Base-by-base conservation (phyloP, 2,888 invertebrate species). In the Graphium colonna region DNA sequence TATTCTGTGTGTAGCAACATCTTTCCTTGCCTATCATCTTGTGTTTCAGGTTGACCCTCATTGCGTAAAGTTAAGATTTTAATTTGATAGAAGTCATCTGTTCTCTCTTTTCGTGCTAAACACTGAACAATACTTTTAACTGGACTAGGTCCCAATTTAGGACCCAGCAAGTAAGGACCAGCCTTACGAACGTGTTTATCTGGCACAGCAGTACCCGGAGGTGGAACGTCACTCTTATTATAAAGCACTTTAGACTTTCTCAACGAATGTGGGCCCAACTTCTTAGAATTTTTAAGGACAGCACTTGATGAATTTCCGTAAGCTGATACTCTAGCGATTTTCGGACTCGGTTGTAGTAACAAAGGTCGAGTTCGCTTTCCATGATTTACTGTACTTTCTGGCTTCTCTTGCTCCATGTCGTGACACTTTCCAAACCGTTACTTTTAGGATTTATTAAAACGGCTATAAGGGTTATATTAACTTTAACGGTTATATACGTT, bases 1-100 rank as follows among this genome's bases (percentile, higher is more conserved):
- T 93, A 94, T 72, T 95, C 95, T 0, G 94, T 95, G 65, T 95
- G 94, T 12, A 95, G 74, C 17, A 95, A 73, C 93, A 95, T 94
- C 80, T 95, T 95, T 1, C 95, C 95, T 76, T 95, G 95, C 39
- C 89, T 86, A 63, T 95, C 94, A 77, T 95, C 95, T 64, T 94
- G 93, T 0, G 92, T 92, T 74, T 94, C 94, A 12, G 90, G 75
- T 60, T 91, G 89, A 0, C 85, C 84, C 10, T 91, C 89, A 71
- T 83, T 89, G 61, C 80, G 85, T 43, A 91, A 64, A 3, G 90
- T 90, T 56, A 91, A 71, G 68, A 94, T 93, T 83, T 95, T 95
- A 7, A 95, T 82, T 59, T 94, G 92, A 71, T 92, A 93, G 70
- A 91, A 92, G 52, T 92, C 85, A 71, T 92, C 92, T 21, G 94